A percentile compares a stretch with the other conserved stretches of the same genome.
These are phyloP conservation scores for Tachysurus fulvidraco DNA, from an alignment of 2,113 vertebrate species.

Conservation along the genomic window DNA sequence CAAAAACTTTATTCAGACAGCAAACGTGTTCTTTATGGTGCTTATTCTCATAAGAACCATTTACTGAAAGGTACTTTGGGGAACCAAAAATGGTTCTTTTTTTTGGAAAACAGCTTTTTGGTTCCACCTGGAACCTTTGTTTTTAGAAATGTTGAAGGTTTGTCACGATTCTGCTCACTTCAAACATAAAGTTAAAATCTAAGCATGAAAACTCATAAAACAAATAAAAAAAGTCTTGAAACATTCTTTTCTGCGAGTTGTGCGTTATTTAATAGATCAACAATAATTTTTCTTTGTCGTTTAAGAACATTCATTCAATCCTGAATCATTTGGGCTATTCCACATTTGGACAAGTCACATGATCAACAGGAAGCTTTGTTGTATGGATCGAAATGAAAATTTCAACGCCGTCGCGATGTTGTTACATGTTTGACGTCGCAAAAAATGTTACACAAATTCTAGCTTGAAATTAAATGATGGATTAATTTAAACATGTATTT, in stretches of 20 bases:
- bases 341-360: not conserved
- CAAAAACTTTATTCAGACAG: too few relatives aligned
- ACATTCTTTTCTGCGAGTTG: not conserved
- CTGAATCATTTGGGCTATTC: not conserved
- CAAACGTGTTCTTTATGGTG: too few relatives aligned
- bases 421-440: not conserved
- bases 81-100: too few relatives aligned
- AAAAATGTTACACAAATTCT: not conserved
- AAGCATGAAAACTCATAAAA: not conserved
- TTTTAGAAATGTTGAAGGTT: not conserved
- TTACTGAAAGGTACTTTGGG: too few relatives aligned
- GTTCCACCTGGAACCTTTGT: not conserved
- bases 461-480: not conserved
- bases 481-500: not conserved
- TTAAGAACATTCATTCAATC: not conserved
- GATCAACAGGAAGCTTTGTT: not conserved
- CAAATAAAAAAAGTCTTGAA: not conserved
- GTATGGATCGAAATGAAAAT: not conserved
- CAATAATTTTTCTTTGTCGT: not conserved
- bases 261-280: not conserved
- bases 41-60: too few relatives aligned
- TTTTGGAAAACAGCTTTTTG: too few relatives aligned
- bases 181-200: not conserved
- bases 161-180: not conserved
- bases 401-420: too few relatives aligned